A percentile compares a stretch with the other conserved stretches of the same genome.
These are phyloP conservation scores for Mus spretus DNA, from an alignment of 2,797 vertebrate species.

Conservation along the genomic window DNA sequence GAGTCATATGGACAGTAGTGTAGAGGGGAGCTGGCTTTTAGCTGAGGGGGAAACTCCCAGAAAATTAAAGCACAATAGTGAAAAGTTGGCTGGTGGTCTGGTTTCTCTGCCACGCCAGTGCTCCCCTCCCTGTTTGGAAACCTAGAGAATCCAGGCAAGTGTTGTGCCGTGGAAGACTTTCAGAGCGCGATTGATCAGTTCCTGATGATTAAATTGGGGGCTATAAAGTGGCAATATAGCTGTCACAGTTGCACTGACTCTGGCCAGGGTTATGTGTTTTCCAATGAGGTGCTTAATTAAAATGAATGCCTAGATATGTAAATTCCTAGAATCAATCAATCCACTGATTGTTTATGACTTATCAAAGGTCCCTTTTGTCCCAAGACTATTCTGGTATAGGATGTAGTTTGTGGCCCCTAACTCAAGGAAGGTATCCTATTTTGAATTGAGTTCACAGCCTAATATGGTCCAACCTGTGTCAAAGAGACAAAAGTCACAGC, in stretches of 20 bases:
- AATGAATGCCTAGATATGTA: constrained; percentile 58
- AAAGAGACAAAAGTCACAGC: not conserved
- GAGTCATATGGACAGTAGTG: not conserved
- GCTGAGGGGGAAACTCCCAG: not conserved
- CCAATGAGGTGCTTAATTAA: constrained; percentile 68
- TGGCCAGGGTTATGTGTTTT: constrained; percentile 39
- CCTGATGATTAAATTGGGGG: constrained; percentile 68
- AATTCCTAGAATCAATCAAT: constrained; percentile 12
- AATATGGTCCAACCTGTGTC: not conserved
- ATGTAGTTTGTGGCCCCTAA: not conserved
- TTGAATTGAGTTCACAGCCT: constrained; percentile 16
- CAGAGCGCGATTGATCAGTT: constrained; percentile 36
- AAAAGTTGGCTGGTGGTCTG: not conserved
- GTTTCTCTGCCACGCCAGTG: not conserved
- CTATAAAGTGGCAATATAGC: constrained; percentile 63
- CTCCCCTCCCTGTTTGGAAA: not conserved
- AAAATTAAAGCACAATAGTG: not conserved
- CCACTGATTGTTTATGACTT: constrained; percentile 40
- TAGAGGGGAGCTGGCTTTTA: not conserved
- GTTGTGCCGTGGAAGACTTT: not conserved
- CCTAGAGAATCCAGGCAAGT: not conserved
- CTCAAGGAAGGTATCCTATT: not conserved
- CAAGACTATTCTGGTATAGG: not conserved
- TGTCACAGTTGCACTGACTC: constrained; percentile 32
- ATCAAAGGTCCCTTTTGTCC: not conserved